phyloP scores from a whole-genome alignment of 2,797 vertebrate genomes.

The Cephalopachus bancanus region DNA sequence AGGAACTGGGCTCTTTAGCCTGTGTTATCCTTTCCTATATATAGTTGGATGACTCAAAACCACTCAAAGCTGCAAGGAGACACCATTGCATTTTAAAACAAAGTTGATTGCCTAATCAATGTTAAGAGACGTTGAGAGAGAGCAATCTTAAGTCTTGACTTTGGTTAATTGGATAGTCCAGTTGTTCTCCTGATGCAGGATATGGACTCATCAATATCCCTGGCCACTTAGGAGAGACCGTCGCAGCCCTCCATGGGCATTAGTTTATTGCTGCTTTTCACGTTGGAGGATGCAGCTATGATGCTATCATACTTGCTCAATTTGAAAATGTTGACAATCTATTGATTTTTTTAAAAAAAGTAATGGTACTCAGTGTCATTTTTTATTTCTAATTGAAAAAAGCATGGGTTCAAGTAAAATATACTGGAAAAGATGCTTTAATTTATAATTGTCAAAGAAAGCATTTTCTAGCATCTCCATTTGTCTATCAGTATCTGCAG shows the following conservation, averaged over 20 bases:
- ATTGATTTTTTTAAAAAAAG: neutral
- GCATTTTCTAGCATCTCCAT: neutral
- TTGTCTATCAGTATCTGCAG: slow-evolving; percentile 18
- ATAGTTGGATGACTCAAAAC: slow-evolving; percentile 1
- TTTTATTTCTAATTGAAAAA: slow-evolving; percentile 2
- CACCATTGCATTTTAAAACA: slow-evolving; percentile 39
- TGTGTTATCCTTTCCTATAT: neutral
- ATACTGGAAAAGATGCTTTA: neutral
- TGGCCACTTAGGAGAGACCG: neutral
- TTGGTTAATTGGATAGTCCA: slow-evolving; percentile 44
- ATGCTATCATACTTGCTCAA: neutral
- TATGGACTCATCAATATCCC: slow-evolving; percentile 57
- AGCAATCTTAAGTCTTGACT: slow-evolving; percentile 20
- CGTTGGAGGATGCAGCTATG: neutral
- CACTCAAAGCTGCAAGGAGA: neutral
- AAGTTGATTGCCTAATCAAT: slow-evolving; percentile 67
- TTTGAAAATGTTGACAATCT: neutral
- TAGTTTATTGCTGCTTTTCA: neutral
- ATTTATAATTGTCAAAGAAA: neutral
- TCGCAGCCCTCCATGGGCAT: neutral
- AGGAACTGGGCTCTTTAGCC: neutral
- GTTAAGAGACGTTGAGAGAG: slow-evolving; percentile 51
- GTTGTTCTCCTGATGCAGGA: neutral
- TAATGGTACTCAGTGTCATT: neutral
- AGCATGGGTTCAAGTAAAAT: neutral